A percentile compares a stretch with the other conserved stretches of the same genome.
Conservation (phyloP, 1,140 invertebrate species). For the Semibalanus balanoides region DNA sequence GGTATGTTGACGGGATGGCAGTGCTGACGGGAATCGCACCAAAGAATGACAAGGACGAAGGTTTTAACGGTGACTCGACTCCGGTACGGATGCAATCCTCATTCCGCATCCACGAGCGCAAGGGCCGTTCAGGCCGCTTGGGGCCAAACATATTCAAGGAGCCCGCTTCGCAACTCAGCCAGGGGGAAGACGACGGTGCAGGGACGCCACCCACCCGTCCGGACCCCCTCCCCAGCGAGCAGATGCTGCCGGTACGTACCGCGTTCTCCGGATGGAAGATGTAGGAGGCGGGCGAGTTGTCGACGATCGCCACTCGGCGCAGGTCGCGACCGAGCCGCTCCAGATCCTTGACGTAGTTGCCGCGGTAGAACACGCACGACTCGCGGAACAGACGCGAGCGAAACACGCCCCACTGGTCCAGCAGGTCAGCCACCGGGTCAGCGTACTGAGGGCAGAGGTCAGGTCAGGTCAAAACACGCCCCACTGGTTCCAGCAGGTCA, state of each 20-base stretch:
- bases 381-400: slow-evolving; percentile 92
- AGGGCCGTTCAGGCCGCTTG: too few species aligned
- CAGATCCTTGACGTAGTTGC: slow-evolving; percentile 99
- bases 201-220: too few species aligned
- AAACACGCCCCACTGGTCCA: slow-evolving; percentile 97
- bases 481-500: background rate
- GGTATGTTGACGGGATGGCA: too few species aligned
- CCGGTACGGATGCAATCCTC: too few species aligned
- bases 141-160: too few species aligned
- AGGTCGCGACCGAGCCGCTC: slow-evolving; percentile 92
- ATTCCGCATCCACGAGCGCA: too few species aligned
- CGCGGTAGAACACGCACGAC: slow-evolving; percentile 98
- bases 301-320: slow-evolving; percentile 92
- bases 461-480: background rate
- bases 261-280: slow-evolving; percentile 99
- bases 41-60: too few species aligned
- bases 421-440: slow-evolving; percentile 94
- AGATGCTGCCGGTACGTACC: slow-evolving; percentile 46
- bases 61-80: too few species aligned
- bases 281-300: slow-evolving; percentile 98
- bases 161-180: too few species aligned
- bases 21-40: too few species aligned
- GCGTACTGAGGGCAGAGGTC: slow-evolving; percentile 59
- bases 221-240: too few species aligned
- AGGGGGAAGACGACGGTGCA: too few species aligned